These are phyloP conservation scores for Hippocampus barbouri DNA, from an alignment of 2,113 vertebrate species.

Conservation along the genomic window DNA sequence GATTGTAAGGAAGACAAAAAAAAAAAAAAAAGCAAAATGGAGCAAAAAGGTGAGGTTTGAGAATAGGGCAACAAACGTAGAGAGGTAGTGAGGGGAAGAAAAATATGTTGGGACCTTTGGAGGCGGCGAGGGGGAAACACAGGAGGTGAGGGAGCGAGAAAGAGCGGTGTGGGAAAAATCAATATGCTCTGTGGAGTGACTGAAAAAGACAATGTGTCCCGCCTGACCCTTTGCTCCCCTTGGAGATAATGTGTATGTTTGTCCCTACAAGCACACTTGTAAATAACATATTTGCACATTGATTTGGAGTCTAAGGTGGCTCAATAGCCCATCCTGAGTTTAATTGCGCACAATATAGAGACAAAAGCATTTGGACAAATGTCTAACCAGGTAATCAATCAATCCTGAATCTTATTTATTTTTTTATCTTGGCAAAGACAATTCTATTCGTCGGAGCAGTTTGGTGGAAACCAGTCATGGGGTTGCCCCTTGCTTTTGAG, in stretches of 20 bases:
- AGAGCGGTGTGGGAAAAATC: constrained; percentile 77
- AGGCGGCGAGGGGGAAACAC: constrained; percentile 23
- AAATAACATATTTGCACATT: constrained; percentile 22
- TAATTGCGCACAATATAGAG: not conserved
- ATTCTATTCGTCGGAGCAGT: too few relatives aligned
- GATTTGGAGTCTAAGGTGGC: constrained; percentile 27
- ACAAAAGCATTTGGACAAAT: not conserved
- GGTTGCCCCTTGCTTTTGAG: too few relatives aligned
- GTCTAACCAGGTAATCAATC: not conserved
- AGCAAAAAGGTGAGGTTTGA: constrained; percentile 17
- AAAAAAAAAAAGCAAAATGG: not conserved
- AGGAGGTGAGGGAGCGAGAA: constrained; percentile 35
- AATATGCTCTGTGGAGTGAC: constrained; percentile 69
- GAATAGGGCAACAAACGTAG: constrained; percentile 18
- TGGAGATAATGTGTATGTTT: constrained; percentile 45
- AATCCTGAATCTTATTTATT: not conserved
- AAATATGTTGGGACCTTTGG: constrained; percentile 46
- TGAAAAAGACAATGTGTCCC: constrained; percentile 73
- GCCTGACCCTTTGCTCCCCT: constrained; percentile 60
- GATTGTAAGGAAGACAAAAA: constrained; percentile 10
- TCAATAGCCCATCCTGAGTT: not conserved
- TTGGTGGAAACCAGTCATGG: too few relatives aligned
- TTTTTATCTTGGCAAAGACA: not conserved
- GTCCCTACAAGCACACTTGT: constrained; percentile 13
- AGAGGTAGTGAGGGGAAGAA: constrained; percentile 31